Conservation (phyloP, 2,113 vertebrate species). For the Nicator chloris region DNA sequence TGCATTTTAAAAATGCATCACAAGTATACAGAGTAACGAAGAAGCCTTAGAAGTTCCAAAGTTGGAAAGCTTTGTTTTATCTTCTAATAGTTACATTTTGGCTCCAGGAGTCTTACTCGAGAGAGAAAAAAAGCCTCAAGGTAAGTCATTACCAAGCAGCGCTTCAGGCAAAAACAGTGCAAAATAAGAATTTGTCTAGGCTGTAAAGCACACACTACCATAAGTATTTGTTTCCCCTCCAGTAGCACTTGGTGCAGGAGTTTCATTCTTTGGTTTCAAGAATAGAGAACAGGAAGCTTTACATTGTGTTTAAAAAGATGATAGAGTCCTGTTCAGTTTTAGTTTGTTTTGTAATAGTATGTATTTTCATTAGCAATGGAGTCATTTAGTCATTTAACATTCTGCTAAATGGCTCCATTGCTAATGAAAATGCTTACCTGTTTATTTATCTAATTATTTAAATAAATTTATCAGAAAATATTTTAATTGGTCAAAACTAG, state of each 20-base stretch:
- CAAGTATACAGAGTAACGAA: background rate
- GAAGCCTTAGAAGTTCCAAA: background rate
- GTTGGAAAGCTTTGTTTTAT: constrained; percentile 31
- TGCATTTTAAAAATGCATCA: background rate
- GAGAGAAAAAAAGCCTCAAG: background rate
- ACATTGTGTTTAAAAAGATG: background rate
- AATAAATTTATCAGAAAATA: background rate
- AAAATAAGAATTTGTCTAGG: background rate
- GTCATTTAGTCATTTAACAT: background rate
- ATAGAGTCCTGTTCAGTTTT: background rate
- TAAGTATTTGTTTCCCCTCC: background rate
- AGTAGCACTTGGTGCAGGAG: background rate
- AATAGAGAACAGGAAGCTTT: background rate
- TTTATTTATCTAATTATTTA: background rate
- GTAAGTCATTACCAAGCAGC: background rate
- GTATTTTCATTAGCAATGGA: background rate
- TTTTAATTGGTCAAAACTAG: background rate
- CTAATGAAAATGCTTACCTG: background rate
- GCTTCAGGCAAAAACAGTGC: constrained; percentile 7
- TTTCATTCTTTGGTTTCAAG: background rate
- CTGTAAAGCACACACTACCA: background rate
- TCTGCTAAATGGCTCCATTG: background rate
- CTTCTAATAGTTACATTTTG: constrained; percentile 28
- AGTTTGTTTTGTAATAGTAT: background rate
- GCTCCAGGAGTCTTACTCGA: background rate